Conservation (phyloP, 30 jellyfish, hydroid and myxozoan species). For the Pelagia noctiluca region DNA sequence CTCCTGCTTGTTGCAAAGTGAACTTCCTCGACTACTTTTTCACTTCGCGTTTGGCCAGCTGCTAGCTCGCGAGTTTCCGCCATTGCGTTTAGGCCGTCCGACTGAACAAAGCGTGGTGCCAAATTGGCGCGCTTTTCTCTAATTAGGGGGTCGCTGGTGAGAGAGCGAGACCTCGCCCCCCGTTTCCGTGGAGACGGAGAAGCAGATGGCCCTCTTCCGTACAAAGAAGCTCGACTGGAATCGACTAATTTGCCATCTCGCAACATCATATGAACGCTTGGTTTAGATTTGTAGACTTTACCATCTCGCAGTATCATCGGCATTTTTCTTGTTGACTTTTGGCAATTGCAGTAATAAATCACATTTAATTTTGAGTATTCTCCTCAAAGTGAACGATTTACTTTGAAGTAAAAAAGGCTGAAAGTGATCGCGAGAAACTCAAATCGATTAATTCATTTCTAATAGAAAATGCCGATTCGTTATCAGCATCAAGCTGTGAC, state of each 20-base stretch:
- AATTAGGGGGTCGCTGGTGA: not conserved
- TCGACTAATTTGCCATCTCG: slow-evolving; percentile 86
- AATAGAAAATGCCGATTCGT: too few relatives aligned
- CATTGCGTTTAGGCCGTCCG: not conserved
- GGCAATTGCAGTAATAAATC: too few relatives aligned
- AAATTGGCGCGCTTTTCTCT: slow-evolving; percentile 9
- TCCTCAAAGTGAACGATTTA: too few relatives aligned
- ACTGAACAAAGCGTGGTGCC: not conserved
- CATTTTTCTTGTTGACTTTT: slow-evolving; percentile 30
- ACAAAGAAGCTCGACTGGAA: slow-evolving; percentile 28
- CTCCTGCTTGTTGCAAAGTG: not conserved
- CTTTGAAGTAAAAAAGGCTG: too few relatives aligned
- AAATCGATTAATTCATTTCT: too few relatives aligned
- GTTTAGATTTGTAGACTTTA: slow-evolving; percentile 55
- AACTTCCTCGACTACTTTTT: not conserved
- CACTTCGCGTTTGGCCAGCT: not conserved
- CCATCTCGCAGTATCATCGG: slow-evolving; percentile 91
- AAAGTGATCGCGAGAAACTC: too few relatives aligned
- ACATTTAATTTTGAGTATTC: too few relatives aligned
- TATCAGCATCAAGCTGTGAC: too few relatives aligned
- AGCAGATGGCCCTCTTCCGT: not conserved
- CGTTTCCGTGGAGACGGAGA: not conserved
- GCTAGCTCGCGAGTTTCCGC: not conserved
- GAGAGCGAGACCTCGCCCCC: not conserved
- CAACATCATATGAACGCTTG: slow-evolving; percentile 69